Conservation (phyloP, 2,797 vertebrate species). For the Ctenochaetus hawaiiensis region DNA sequence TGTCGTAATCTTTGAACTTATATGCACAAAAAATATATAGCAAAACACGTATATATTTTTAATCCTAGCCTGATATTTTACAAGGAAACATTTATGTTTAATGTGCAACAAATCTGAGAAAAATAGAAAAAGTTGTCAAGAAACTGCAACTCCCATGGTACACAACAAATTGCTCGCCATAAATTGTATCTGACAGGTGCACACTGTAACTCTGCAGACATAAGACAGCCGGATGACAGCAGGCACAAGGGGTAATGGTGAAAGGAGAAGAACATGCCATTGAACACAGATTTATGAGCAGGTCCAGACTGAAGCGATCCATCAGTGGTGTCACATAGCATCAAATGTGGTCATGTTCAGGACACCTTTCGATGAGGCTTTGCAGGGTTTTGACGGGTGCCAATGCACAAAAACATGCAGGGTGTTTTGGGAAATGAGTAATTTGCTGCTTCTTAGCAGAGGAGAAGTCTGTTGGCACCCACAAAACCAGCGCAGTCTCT, state of each 20-base stretch:
- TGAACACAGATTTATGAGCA: conserved; percentile 79
- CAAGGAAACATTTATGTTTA: conserved; percentile 25
- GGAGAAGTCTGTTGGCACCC: conserved; percentile 54
- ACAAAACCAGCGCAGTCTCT: conserved; percentile 64
- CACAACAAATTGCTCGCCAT: conserved; percentile 77
- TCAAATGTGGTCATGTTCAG: conserved; percentile 62
- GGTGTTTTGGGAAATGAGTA: conserved; percentile 52
- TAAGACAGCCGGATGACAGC: conserved; percentile 80
- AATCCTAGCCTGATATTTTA: conserved; percentile 20
- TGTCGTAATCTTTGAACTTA: not conserved
- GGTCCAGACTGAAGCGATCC: conserved; percentile 67
- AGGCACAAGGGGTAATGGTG: conserved; percentile 79
- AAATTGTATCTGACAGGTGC: conserved; percentile 81
- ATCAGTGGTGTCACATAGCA: conserved; percentile 67
- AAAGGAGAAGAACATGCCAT: conserved; percentile 79
- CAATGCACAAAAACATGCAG: conserved; percentile 29
- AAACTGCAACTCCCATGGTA: conserved; percentile 71
- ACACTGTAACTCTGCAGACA: conserved; percentile 79
- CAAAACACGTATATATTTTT: conserved; percentile 10
- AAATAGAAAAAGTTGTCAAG: conserved; percentile 54
- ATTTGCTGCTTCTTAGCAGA: conserved; percentile 59
- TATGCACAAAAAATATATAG: conserved; percentile 24
- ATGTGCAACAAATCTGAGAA: conserved; percentile 47
- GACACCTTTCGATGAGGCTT: conserved; percentile 50
- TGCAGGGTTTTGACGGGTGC: conserved; percentile 41